Evolutionary conservation across 2,888 invertebrate genomes (phyloP).

Genomic region (Phyto melanocephala): DNA sequence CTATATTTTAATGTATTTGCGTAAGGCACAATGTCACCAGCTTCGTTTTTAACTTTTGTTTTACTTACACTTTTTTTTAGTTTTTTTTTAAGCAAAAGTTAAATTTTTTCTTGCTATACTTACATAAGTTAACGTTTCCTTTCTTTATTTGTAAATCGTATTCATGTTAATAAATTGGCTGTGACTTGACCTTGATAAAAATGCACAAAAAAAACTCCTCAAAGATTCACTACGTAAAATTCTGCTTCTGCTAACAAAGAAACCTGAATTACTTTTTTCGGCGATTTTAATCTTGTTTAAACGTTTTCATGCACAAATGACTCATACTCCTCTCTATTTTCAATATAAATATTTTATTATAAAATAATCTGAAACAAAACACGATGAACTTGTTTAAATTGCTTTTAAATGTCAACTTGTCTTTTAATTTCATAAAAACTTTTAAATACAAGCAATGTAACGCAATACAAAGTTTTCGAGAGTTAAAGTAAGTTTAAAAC

Average conservation of each 20-base stretch:
- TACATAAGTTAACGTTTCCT: slow-evolving; percentile 4
- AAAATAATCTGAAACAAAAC: background rate
- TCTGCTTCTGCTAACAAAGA: slow-evolving; percentile 19
- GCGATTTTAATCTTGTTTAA: slow-evolving; percentile 14
- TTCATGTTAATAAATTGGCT: slow-evolving; percentile 50
- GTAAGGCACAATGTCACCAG: slow-evolving; percentile 9
- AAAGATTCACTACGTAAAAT: slow-evolving; percentile 13
- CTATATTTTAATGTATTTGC: background rate
- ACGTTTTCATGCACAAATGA: slow-evolving; percentile 3
- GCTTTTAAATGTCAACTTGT: slow-evolving; percentile 16
- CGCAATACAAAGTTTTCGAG: too few relatives aligned
- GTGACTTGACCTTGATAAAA: slow-evolving; percentile 52
- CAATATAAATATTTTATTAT: background rate
- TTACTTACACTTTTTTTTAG: background rate
- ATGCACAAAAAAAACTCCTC: slow-evolving; percentile 1
- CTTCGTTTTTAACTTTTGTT: slow-evolving; percentile 43
- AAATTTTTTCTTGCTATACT: slow-evolving; percentile 8
- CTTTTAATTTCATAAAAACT: too few relatives aligned
- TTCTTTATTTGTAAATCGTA: background rate
- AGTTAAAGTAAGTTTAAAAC: too few relatives aligned
- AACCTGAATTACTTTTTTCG: slow-evolving; percentile 48
- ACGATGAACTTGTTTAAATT: slow-evolving; percentile 4
- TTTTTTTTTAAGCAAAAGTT: slow-evolving; percentile 10
- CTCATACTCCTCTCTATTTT: background rate
- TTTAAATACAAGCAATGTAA: too few relatives aligned